phyloP scores from a whole-genome alignment of 2,113 vertebrate genomes.

The Scytalopus superciliaris region DNA sequence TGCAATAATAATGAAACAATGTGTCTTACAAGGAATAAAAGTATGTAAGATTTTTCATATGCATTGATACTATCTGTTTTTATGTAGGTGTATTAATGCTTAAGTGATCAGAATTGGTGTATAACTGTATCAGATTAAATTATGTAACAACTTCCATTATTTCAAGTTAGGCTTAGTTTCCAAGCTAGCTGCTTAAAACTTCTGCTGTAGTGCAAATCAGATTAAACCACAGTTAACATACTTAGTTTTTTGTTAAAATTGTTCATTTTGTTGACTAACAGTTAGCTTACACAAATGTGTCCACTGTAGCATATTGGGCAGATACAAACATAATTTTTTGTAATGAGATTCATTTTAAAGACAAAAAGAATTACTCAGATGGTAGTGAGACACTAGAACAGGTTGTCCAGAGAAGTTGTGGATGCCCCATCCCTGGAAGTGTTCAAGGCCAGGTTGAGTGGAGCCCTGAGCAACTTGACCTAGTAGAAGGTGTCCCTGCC shows the following conservation, averaged over 20 bases:
- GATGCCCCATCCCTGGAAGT: not conserved
- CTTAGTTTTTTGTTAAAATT: not conserved
- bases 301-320: not conserved
- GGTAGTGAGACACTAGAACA: not conserved
- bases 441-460: not conserved
- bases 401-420: not conserved
- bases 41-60: not conserved
- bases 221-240: not conserved
- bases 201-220: not conserved
- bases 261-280: not conserved
- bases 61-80: not conserved
- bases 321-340: not conserved
- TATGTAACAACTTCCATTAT: not conserved
- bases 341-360: not conserved
- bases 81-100: constrained; percentile 9
- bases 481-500: not conserved
- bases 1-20: not conserved
- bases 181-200: not conserved
- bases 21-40: not conserved
- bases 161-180: not conserved
- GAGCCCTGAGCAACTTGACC: not conserved
- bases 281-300: not conserved
- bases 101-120: not conserved
- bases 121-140: not conserved
- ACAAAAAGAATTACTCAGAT: not conserved